These are phyloP conservation scores for Tyrophagus putrescentiae DNA, from an alignment of 1,140 invertebrate species.

Conservation along the genomic window DNA sequence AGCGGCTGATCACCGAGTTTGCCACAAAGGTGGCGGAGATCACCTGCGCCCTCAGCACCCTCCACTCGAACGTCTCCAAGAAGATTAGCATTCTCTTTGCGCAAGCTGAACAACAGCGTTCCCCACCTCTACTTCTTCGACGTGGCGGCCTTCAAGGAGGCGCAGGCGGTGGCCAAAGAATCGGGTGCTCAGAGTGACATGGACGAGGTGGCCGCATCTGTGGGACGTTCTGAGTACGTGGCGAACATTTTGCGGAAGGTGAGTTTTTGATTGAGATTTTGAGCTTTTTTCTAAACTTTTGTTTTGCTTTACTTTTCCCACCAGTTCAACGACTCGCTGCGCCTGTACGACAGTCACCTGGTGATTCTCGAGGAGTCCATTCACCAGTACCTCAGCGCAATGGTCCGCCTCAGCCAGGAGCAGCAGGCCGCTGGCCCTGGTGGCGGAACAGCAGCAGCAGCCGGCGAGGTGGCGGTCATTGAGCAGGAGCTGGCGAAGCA, in stretches of 20 bases:
- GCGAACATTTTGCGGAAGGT: slow-evolving; percentile 9
- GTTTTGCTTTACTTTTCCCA: not conserved
- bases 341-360: slow-evolving; percentile 1
- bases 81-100: slow-evolving; percentile 13
- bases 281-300: slow-evolving; percentile 2
- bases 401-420: not conserved
- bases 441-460: not conserved
- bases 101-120: not conserved
- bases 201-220: too few species aligned
- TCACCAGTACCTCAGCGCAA: not conserved
- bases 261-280: not conserved
- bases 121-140: slow-evolving; percentile 11
- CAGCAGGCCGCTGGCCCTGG: not conserved
- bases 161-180: too few species aligned
- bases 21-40: not conserved
- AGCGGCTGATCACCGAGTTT: slow-evolving; percentile 8
- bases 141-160: too few species aligned
- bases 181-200: too few species aligned
- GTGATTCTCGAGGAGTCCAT: slow-evolving; percentile 4
- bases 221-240: too few species aligned
- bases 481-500: not conserved
- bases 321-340: not conserved
- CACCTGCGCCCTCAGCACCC: not conserved
- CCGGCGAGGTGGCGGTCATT: not conserved
- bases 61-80: slow-evolving; percentile 10